Evolutionary conservation across 23 tunicate genomes (phyloP).

Genomic region (Botrylloides violaceus): DNA sequence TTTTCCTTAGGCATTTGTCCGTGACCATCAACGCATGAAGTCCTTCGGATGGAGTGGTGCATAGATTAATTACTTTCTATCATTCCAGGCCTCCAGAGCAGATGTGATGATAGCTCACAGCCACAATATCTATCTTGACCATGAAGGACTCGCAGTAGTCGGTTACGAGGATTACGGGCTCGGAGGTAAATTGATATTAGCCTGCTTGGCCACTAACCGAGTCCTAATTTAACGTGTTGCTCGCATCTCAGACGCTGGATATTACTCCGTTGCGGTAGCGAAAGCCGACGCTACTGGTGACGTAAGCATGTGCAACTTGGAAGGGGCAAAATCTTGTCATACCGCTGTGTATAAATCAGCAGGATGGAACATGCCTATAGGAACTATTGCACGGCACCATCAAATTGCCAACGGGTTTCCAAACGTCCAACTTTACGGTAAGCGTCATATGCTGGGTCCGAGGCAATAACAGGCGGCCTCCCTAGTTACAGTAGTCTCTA

Average conservation of each 20-base stretch:
- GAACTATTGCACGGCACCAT: constrained; percentile 26
- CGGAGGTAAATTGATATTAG: not conserved
- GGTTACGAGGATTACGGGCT: not conserved
- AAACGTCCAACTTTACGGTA: constrained; percentile 12
- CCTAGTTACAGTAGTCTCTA: too few relatives aligned
- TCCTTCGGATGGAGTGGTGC: too few relatives aligned
- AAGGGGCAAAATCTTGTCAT: constrained; percentile 34
- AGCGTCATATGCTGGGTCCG: too few relatives aligned
- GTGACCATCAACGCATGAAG: too few relatives aligned
- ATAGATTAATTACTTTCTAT: too few relatives aligned
- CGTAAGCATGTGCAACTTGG: constrained; percentile 1
- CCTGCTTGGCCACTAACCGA: not conserved
- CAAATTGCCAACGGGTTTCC: not conserved
- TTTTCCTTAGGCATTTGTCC: too few relatives aligned
- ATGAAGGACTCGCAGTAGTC: not conserved
- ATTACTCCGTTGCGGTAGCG: constrained; percentile 53
- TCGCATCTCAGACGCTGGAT: constrained; percentile 36
- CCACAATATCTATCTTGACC: not conserved
- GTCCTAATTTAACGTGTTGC: not conserved
- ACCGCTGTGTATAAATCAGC: constrained; percentile 62
- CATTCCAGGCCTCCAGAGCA: not conserved
- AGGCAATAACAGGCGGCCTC: too few relatives aligned
- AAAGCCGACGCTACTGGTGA: not conserved
- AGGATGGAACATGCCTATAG: constrained; percentile 77
- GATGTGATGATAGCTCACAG: not conserved